Base-by-base conservation (phyloP, 2,113 vertebrate genomes). In the Circaetus cinerascens region DNA sequence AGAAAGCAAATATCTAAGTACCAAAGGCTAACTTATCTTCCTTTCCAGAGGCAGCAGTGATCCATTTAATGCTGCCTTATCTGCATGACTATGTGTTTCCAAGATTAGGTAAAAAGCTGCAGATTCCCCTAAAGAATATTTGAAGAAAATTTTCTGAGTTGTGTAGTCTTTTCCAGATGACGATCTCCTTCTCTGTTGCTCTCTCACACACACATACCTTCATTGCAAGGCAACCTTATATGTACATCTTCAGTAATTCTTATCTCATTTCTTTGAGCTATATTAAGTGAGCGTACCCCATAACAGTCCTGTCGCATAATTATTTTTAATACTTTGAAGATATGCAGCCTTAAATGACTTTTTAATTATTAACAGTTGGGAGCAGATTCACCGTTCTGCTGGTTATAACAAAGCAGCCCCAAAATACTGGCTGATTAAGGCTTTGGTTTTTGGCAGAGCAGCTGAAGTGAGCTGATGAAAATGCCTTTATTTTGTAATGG, bases 1-100 rank as follows among this genome's bases (percentile, higher is more conserved):
- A 94, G 84, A 88, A 92, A 92, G 55, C 3, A 30, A 82, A 12
- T 96, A 51, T 84, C 45, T 60, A 68, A 91, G 34, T 60, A 88
- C 66, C 62, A 76, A 85, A 82, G 36, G 34, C 60, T 95, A 76
- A 76, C 66, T 90, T 96, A 93, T 95, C 95, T 87, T 82, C n/a
- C 57, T 75, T 94, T 73, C 68, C 66, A 76, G 94, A 79, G 87
- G 43, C 80, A 94, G 77, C 66, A 90, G 77, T 60, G 64, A 94
- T 96, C 84, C 66, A 60, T 96, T 94, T 94, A 91, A 76, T 91
- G 40, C 66, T 3, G 10, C 84, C 57, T 96, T 97, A 90, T 95
- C 91, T 91, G 36, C 14, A 11, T 88, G 40, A 64, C 57, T 96
- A 0, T 66, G 40, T 63, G 40, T 93, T 96, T 95, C 92, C 71